Conservation (phyloP, 1,140 invertebrate species). For the Acromyrmex charruanus region DNA sequence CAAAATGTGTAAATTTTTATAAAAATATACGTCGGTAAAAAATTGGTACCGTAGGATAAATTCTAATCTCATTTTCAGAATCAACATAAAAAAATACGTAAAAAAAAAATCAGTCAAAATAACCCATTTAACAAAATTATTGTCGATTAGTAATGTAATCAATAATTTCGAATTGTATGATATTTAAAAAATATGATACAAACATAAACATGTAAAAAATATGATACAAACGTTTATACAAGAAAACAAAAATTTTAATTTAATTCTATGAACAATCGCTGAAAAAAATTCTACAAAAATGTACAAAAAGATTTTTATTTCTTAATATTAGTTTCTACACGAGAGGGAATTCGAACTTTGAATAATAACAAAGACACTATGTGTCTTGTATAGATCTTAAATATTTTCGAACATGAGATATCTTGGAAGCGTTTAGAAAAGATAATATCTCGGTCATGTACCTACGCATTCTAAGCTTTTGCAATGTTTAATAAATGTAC, state of each 20-base stretch:
- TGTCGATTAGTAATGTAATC: background rate
- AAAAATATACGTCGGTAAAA: too few relatives aligned
- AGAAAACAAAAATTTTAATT: background rate
- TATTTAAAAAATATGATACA: slow-evolving; percentile 26
- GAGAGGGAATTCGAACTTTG: background rate
- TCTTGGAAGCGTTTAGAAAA: background rate
- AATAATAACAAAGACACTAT: too few relatives aligned
- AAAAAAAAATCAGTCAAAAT: too few relatives aligned
- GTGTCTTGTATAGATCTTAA: background rate
- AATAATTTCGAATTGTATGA: background rate
- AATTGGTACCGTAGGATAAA: too few relatives aligned
- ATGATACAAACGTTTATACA: background rate
- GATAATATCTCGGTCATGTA: background rate
- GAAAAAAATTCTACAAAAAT: background rate
- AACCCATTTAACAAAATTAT: too few relatives aligned
- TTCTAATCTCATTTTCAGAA: too few relatives aligned
- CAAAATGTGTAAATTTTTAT: too few relatives aligned
- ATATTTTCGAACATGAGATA: background rate
- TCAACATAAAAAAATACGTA: too few relatives aligned
- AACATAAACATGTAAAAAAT: background rate
- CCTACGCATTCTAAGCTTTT: background rate
- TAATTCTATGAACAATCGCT: background rate
- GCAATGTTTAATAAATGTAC: background rate
- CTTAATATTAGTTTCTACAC: background rate
- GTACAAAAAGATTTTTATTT: background rate